Evolutionary conservation across 2,797 vertebrate genomes (phyloP).

Genomic region (Coranthus polyacanthus): DNA sequence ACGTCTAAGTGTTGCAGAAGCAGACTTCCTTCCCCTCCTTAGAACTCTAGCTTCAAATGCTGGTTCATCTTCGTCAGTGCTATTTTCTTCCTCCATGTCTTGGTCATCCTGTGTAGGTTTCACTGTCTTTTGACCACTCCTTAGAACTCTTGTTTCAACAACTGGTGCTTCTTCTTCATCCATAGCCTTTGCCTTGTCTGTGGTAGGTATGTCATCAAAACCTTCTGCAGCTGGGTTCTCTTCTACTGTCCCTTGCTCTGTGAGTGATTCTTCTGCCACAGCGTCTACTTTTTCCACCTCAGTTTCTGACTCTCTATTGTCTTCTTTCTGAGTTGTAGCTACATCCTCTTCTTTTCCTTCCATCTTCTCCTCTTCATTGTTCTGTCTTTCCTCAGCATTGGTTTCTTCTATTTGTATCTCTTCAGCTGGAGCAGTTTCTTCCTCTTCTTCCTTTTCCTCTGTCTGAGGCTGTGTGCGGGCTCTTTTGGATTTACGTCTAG

Average conservation of each 20-base stretch:
- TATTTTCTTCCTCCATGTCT: slow-evolving; percentile 4
- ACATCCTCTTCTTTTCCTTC: neutral
- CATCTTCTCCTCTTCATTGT: neutral
- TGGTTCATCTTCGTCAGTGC: slow-evolving; percentile 16
- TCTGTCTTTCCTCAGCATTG: neutral
- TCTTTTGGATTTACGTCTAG: neutral
- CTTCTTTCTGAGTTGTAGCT: neutral
- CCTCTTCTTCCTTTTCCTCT: neutral
- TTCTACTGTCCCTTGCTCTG: neutral
- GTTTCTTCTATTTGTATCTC: slow-evolving; percentile 6
- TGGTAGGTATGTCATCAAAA: neutral
- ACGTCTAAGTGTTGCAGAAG: neutral
- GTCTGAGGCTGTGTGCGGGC: neutral
- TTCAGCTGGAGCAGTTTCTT: neutral
- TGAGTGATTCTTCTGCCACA: neutral
- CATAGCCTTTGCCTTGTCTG: neutral
- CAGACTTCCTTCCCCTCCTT: slow-evolving; percentile 35
- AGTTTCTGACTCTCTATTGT: slow-evolving; percentile 4
- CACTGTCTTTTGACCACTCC: slow-evolving; percentile 81
- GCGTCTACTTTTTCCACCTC: neutral
- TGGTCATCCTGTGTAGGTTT: slow-evolving; percentile 69
- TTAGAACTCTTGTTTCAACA: slow-evolving; percentile 78
- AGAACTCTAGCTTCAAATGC: slow-evolving; percentile 5
- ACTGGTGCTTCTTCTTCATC: slow-evolving; percentile 67
- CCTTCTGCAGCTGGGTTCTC: neutral